Base-by-base conservation (phyloP, 2,888 invertebrate genomes). In the Parascotia fuliginaria region DNA sequence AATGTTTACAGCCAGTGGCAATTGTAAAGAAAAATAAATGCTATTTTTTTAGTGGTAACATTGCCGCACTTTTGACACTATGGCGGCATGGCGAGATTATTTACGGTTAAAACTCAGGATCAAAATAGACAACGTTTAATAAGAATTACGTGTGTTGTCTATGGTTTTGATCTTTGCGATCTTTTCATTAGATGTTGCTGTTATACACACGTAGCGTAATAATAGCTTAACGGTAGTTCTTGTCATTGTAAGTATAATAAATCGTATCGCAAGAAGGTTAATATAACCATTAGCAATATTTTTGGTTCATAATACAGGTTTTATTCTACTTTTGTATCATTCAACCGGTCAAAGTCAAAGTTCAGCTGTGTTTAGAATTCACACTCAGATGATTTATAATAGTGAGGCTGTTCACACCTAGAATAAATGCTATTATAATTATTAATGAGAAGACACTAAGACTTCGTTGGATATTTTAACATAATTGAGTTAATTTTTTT, bases 1-100 rank as follows among this genome's bases (percentile, higher is more conserved):
- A 60, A 55, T 55, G 65, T 68, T 65, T 51, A 69, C 58, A 52
- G 36, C 7, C 46, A 45, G 38, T 53, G 52, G 61, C 57, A 61
- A 55, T 45, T 14, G 6, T 36, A 32, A 40, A 51, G 44, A 49
- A 34, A 11, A 47, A 47, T 29, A 38, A 24, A 42, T 27, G 27
- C 13, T 3, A 14, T 41, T 46, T 19, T 46, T 41, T n/a, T 19
- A 29, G 37, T 16, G 42, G 15, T 39, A 40, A 33, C n/a, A n/a
- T n/a, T n/a, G n/a, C n/a, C n/a, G n/a, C n/a, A n/a, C 12, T 16
- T 33, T 24, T 6, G 1, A 24, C 3, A 24, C 1, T 24, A 6
- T 24, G 3, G 3, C 7, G 24, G 4, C 24, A 24, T 24, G 7
- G n/a, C n/a, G n/a, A n/a, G n/a, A n/a, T n/a, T n/a, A n/a, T n/a